These are phyloP conservation scores for Montipora foliosa DNA, from an alignment of 64 coral and sea anemone genomes.

Conservation along the genomic window DNA sequence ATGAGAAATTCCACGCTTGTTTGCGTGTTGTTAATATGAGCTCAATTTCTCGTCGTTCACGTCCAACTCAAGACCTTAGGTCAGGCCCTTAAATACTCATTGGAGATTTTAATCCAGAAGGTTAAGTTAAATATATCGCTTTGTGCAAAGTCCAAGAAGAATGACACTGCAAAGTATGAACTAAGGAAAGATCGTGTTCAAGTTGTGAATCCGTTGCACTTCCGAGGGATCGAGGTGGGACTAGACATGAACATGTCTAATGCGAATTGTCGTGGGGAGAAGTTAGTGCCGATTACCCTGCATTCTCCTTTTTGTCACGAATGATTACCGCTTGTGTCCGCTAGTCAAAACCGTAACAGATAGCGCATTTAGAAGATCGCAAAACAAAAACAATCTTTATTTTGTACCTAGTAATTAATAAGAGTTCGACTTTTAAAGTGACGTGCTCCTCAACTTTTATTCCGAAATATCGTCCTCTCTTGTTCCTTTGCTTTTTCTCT, in stretches of 20 bases:
- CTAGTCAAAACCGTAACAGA: neutral
- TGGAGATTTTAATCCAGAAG: neutral
- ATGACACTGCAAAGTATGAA: neutral
- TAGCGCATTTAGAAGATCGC: neutral
- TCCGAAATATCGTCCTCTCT: neutral
- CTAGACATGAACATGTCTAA: neutral
- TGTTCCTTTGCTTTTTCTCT: slow-evolving; percentile 10
- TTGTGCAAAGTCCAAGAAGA: neutral
- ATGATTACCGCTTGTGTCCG: slow-evolving; percentile 25
- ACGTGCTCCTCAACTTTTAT: neutral
- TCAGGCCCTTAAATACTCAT: slow-evolving; percentile 10
- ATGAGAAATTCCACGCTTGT: neutral
- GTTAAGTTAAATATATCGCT: neutral
- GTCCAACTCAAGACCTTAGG: neutral
- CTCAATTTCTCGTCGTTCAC: neutral
- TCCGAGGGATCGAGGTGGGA: no score
- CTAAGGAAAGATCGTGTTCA: neutral
- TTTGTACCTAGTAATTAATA: no score
- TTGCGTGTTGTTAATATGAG: neutral
- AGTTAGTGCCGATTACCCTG: neutral
- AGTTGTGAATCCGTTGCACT: no score
- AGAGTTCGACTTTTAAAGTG: neutral
- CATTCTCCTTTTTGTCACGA: slow-evolving; percentile 30
- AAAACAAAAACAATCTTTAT: neutral
- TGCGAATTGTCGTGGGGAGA: slow-evolving; percentile 9